Percentiles rank a stretch among this genome's conserved stretches.
Conservation (phyloP, 2,113 vertebrate genomes). For the Nesospiza acunhae region DNA sequence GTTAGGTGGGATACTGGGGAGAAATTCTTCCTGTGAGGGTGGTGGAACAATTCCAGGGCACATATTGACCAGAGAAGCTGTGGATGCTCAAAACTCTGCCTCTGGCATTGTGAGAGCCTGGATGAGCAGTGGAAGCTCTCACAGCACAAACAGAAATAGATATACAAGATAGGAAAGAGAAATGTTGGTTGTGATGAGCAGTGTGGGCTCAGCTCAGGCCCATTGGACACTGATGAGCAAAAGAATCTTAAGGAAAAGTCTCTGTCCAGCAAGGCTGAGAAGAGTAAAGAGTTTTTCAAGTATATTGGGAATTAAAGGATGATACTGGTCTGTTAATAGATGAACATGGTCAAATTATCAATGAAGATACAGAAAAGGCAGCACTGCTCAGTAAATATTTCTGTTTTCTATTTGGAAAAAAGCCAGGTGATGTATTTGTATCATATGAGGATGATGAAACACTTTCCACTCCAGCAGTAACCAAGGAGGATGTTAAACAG, state of each 20-base stretch:
- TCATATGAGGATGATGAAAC: slow-evolving; percentile 62
- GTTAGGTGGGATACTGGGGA: not conserved
- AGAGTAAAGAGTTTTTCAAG: not conserved
- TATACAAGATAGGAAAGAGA: not conserved
- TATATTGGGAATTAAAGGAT: not conserved
- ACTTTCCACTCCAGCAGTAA: slow-evolving; percentile 59
- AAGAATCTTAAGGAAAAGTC: not conserved
- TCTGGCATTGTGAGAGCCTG: not conserved
- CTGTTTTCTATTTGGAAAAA: slow-evolving; percentile 14
- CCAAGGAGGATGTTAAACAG: slow-evolving; percentile 58
- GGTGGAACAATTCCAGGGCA: not conserved
- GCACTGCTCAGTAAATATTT: slow-evolving; percentile 14
- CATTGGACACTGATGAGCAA: not conserved
- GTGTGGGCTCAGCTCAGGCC: not conserved
- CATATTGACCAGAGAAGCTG: not conserved
- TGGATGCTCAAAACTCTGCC: not conserved
- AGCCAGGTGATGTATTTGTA: slow-evolving; percentile 51
- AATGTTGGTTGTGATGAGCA: not conserved
- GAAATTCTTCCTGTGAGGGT: not conserved
- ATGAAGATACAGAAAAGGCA: slow-evolving; percentile 7
- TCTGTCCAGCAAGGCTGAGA: not conserved
- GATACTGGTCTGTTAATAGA: not conserved
- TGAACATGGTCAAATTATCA: not conserved
- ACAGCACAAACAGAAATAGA: not conserved
- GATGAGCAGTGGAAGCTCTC: not conserved